Conservation (phyloP, 2,797 vertebrate species). For the Hippoglossus hippoglossus region DNA sequence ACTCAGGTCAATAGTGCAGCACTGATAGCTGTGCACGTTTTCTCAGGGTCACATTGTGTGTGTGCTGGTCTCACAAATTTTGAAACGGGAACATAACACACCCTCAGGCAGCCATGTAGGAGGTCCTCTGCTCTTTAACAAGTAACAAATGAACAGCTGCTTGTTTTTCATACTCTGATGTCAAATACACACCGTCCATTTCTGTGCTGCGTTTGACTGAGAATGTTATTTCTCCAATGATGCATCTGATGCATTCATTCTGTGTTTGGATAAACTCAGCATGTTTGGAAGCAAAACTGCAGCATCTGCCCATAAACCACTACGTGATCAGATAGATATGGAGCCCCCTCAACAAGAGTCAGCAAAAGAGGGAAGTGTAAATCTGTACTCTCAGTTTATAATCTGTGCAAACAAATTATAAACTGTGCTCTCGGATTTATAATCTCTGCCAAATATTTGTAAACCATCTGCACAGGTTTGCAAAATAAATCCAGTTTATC, state of each 20-base stretch:
- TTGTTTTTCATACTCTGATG: constrained; percentile 52
- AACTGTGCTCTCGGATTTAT: too few relatives aligned
- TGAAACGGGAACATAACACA: not conserved
- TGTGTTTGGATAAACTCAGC: constrained; percentile 54
- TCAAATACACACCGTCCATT: constrained; percentile 34
- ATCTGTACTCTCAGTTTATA: too few relatives aligned
- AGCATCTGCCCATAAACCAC: constrained; percentile 42
- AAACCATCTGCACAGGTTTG: too few relatives aligned
- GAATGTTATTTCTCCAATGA: constrained; percentile 39
- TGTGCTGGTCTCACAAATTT: not conserved
- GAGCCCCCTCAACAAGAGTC: not conserved
- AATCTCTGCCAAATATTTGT: too few relatives aligned
- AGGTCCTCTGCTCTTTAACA: constrained; percentile 20
- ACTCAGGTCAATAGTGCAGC: constrained; percentile 34
- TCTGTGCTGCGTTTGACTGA: constrained; percentile 14
- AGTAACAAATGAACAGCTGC: constrained; percentile 46
- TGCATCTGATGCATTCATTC: constrained; percentile 18
- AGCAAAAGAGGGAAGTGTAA: too few relatives aligned
- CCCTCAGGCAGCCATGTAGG: constrained; percentile 18
- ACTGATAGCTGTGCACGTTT: constrained; percentile 38
- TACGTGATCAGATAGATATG: not conserved
- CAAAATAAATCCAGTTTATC: too few relatives aligned
- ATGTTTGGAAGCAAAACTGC: constrained; percentile 36
- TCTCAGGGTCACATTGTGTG: constrained; percentile 34
- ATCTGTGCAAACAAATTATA: too few relatives aligned